These are phyloP conservation scores for Leptobrachium leishanense DNA, from an alignment of 2,113 vertebrate species.

Conservation along the genomic window DNA sequence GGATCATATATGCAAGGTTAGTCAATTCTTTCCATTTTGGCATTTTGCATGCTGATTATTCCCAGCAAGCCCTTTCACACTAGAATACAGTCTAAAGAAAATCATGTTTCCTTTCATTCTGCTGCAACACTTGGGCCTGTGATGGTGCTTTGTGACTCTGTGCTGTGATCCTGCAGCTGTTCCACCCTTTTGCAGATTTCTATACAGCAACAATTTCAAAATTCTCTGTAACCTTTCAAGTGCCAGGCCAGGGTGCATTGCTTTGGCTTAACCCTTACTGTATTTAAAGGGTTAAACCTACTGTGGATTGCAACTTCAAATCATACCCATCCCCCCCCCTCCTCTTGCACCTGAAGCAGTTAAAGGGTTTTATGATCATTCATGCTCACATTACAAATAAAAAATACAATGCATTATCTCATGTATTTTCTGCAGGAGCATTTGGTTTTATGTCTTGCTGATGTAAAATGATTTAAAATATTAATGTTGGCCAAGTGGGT, in stretches of 20 bases:
- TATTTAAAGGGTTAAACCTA: background rate
- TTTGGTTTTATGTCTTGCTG: no score
- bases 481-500: no score
- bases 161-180: slow-evolving; percentile 7
- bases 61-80: background rate
- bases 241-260: background rate
- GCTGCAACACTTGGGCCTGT: slow-evolving; percentile 22
- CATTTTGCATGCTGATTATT: background rate
- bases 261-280: background rate
- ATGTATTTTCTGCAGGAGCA: no score
- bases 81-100: background rate
- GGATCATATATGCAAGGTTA: slow-evolving; percentile 60
- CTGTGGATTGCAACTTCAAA: background rate
- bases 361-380: no score
- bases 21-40: slow-evolving; percentile 40
- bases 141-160: background rate
- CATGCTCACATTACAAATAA: no score
- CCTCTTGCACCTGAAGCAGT: no score
- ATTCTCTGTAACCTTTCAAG: background rate
- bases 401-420: no score
- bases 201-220: background rate
- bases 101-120: background rate
- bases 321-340: no score
- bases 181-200: slow-evolving; percentile 18
- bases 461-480: no score